Base-by-base conservation (phyloP, 2,113 vertebrate genomes). In the Eulemur rufifrons region DNA sequence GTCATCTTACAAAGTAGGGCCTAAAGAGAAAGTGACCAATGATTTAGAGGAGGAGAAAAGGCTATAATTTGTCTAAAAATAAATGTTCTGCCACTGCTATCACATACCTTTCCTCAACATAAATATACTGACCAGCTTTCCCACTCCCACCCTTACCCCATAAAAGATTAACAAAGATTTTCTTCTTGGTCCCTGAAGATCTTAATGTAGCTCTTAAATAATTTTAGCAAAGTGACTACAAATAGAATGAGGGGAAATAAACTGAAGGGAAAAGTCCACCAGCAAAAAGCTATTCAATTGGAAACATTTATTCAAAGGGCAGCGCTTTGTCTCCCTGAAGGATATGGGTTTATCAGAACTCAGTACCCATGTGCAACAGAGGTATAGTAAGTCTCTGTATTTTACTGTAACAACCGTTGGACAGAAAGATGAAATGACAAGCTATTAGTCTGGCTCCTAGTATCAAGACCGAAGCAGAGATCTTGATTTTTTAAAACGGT, bases 31-130 rank as follows among this genome's bases (percentile, higher is more conserved):
- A 96, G 37, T 84, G 50, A 89, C 7, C 61, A 90, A 13, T 88
- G 77, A 80, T 81, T 95, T 78, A 82, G 39, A 87, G 54, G 47
- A 92, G 50, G 45, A 92, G 34, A 92, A 92, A 86, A 95, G 34
- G 18, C 29, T 81, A 37, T 54, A 52, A 87, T 94, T 81, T 86
- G 52, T 50, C 78, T 95, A 81, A 96, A 97, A 95, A 92, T 81
- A 86, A 94, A 68, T 73, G 34, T 81, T 94, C 34, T 95, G 52
- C 42, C 78, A 89, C 61, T 76, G 61, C 47, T 14, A 95, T 6
- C 45, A 90, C 39, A 87, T 0, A 68, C 5, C 52, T 96, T 94
- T 69, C 17, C 12, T 14, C 83, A 86, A 59, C 47, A 91, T 39
- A 64, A 90, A 90, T 34, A 91, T 23, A 61, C 6, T 23, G 27